Conservation (phyloP, 30 jellyfish, hydroid and myxozoan genomes). For the Hydra vulgaris region DNA sequence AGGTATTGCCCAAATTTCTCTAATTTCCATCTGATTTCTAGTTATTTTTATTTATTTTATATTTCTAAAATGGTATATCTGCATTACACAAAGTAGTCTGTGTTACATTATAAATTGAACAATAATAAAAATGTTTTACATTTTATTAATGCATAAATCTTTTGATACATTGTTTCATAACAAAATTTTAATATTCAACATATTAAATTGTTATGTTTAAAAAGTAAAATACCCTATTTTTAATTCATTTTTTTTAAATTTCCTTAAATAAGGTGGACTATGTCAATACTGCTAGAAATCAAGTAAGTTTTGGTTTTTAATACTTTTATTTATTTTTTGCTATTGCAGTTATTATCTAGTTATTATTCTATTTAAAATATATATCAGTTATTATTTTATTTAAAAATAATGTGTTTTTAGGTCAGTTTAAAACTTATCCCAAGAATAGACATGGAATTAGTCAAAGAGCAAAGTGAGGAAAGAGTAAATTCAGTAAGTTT, state of each 20-base stretch:
- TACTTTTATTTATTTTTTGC: no score
- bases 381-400: no score
- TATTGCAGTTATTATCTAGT: no score
- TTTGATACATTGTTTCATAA: no score
- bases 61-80: not conserved
- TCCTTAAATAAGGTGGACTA: conserved; percentile 65
- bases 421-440: conserved; percentile 80
- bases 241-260: not conserved
- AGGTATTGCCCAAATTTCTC: conserved; percentile 38
- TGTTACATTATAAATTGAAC: not conserved
- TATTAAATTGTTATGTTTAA: no score
- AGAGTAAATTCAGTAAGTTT: not conserved
- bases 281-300: conserved; percentile 94
- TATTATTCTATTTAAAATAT: no score
- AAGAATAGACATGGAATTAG: conserved; percentile 70
- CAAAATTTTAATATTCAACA: no score
- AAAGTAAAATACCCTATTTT: no score
- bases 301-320: conserved; percentile 22
- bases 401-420: no score
- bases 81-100: not conserved
- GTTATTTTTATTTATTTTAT: not conserved
- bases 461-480: conserved; percentile 68
- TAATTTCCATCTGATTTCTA: no score
- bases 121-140: not conserved
- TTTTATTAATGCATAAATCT: no score